These are phyloP conservation scores for Chloebia gouldiae DNA, from an alignment of 2,113 vertebrate genomes.

Conservation along the genomic window DNA sequence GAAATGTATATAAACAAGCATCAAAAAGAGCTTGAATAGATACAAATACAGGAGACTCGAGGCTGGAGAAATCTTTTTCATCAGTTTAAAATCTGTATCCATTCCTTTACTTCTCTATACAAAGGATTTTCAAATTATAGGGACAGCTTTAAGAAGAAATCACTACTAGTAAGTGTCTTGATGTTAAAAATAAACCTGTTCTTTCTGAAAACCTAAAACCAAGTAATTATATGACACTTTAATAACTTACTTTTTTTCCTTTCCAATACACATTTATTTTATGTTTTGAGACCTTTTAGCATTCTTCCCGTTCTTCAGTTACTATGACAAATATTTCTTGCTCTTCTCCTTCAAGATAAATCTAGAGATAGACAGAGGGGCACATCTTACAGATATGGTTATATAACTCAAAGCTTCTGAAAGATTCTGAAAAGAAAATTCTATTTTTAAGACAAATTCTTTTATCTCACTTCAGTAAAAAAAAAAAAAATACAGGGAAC, in stretches of 20 bases:
- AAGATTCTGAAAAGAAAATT: constrained; percentile 22
- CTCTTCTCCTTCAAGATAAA: neutral
- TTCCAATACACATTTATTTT: neutral
- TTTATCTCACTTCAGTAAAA: constrained; percentile 28
- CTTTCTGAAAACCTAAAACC: neutral
- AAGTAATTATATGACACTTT: neutral
- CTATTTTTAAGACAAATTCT: constrained; percentile 54
- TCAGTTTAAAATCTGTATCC: neutral
- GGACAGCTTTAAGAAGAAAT: neutral
- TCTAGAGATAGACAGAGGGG: neutral
- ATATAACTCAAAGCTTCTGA: neutral
- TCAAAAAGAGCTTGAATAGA: neutral
- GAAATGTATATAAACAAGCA: neutral
- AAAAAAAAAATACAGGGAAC: constrained; percentile 31
- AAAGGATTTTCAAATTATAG: constrained; percentile 21
- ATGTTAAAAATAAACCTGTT: constrained; percentile 16
- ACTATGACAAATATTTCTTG: neutral
- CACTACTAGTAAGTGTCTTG: neutral
- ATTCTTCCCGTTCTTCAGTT: neutral
- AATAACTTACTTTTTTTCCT: neutral
- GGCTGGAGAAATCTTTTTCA: neutral
- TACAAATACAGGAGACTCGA: neutral
- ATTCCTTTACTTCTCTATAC: neutral
- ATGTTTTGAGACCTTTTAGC: neutral
- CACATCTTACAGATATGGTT: neutral